phyloP scores from a whole-genome alignment of 2,113 vertebrate species.

The Epinephelus moara region DNA sequence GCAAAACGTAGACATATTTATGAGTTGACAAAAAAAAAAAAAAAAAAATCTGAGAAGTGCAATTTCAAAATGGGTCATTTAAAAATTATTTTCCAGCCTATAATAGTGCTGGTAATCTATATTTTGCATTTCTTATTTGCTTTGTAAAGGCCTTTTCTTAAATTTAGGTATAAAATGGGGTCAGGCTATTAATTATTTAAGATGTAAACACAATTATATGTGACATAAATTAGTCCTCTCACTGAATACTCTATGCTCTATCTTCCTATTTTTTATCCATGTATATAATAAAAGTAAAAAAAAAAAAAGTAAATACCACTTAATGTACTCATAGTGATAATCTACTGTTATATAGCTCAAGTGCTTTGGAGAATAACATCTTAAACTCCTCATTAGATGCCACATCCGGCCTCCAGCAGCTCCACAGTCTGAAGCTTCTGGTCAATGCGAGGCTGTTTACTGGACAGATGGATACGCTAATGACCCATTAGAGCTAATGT shows the following conservation, averaged over 20 bases:
- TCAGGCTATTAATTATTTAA: not conserved
- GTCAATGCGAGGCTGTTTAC: constrained; percentile 4
- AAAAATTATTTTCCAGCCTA: not conserved
- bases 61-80: not conserved
- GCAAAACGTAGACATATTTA: not conserved
- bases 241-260: too few species aligned
- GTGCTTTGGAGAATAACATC: not conserved
- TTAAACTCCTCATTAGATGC: not conserved
- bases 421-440: constrained; percentile 20
- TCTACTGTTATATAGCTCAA: not conserved
- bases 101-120: not conserved
- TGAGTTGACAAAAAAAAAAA: not conserved
- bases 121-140: not conserved
- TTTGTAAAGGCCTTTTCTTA: not conserved
- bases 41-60: too few species aligned
- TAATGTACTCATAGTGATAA: constrained; percentile 9
- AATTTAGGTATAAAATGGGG: too few species aligned
- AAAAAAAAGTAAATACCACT: constrained; percentile 11
- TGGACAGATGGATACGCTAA: constrained; percentile 7
- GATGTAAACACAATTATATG: too few species aligned
- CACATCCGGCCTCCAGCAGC: constrained; percentile 3
- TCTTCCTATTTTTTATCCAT: not conserved
- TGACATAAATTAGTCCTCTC: too few species aligned
- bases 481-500: constrained; percentile 26
- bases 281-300: not conserved